These are phyloP conservation scores for Zonotrichia albicollis DNA, from an alignment of 2,797 vertebrate species.

Conservation along the genomic window DNA sequence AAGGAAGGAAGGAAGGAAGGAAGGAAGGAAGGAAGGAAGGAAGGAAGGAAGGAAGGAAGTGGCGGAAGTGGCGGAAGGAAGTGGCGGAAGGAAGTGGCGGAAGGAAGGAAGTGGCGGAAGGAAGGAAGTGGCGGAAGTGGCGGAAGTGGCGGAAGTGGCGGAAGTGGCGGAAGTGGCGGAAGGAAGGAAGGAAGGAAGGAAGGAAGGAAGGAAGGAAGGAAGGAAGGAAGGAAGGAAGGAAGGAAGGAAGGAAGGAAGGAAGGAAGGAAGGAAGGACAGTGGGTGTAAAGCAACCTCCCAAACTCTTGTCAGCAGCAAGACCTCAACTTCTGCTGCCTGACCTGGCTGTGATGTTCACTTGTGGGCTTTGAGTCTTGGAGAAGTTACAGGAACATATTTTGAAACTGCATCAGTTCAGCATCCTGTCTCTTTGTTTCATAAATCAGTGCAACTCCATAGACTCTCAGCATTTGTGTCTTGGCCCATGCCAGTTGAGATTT, in stretches of 20 bases:
- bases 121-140: neutral
- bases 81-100: neutral
- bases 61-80: too few species aligned
- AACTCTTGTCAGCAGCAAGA: neutral
- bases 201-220: neutral
- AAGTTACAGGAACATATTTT: neutral
- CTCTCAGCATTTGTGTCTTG: neutral
- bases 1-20: neutral
- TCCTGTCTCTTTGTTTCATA: neutral
- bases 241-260: too few species aligned
- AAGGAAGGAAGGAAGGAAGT: neutral
- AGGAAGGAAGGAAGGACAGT: too few species aligned
- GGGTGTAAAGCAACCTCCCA: neutral
- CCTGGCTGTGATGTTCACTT: neutral
- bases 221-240: too few species aligned
- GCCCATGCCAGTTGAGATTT: neutral
- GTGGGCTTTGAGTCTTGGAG: neutral
- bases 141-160: too few species aligned
- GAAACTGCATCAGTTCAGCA: neutral
- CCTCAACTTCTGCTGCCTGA: neutral
- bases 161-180: too few species aligned
- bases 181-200: neutral
- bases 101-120: neutral
- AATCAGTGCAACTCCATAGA: neutral
- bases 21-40: too few species aligned